Evolutionary conservation across 2,888 invertebrate species (phyloP).

Genomic region (Aelia acuminata): DNA sequence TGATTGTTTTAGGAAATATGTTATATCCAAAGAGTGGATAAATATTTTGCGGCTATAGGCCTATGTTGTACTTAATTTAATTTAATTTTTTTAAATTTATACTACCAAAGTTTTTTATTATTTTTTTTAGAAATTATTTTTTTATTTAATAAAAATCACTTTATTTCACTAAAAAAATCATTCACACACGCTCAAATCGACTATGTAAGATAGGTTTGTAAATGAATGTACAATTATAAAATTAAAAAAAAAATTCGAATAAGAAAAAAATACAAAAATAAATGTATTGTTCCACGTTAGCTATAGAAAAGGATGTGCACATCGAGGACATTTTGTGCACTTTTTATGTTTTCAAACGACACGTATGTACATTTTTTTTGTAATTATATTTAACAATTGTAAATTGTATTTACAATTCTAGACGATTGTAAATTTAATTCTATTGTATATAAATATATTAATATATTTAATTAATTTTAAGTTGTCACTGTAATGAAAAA

Average conservation of each 20-base stretch:
- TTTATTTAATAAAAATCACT: conserved; percentile 9
- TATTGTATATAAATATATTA: conserved; percentile 23
- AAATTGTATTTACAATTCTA: background rate
- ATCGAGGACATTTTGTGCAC: background rate
- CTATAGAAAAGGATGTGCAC: background rate
- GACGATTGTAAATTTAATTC: background rate
- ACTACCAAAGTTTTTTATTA: conserved; percentile 19
- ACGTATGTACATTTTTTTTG: background rate
- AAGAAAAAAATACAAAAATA: conserved; percentile 35
- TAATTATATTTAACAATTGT: background rate
- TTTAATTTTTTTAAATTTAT: conserved; percentile 26
- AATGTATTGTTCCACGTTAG: background rate
- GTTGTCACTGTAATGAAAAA: conserved; percentile 12
- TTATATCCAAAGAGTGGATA: conserved; percentile 9
- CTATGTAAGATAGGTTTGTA: background rate
- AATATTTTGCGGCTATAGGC: background rate
- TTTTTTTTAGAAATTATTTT: background rate
- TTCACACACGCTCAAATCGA: conserved; percentile 25
- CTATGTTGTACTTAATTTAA: conserved; percentile 1
- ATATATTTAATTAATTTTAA: conserved; percentile 46
- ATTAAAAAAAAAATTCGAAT: background rate
- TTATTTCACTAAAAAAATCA: conserved; percentile 18
- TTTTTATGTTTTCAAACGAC: conserved; percentile 16
- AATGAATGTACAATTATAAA: background rate
- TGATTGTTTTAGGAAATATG: conserved; percentile 11